Base-by-base conservation (phyloP, 2,797 vertebrate genomes). In the Toxotes lorentzi region DNA sequence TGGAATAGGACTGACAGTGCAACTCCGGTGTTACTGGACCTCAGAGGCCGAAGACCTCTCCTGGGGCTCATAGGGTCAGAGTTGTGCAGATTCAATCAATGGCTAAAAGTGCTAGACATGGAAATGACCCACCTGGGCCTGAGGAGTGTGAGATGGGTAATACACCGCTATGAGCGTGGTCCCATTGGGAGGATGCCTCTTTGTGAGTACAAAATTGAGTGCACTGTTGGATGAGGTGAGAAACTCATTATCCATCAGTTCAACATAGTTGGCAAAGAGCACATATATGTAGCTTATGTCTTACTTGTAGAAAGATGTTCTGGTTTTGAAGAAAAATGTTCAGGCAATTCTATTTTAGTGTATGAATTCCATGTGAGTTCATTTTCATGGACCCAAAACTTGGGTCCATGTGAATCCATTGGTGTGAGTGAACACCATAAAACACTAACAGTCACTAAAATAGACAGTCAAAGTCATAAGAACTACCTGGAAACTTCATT, bases 1-100 rank as follows among this genome's bases (percentile, higher is more conserved):
- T 80, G 65, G 70, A 85, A 69, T 70, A 53, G 69, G 56, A 87
- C 54, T 82, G 81, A 82, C 61, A 66, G 24, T 32, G 65, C 65
- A 84, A 35, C 66, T 76, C 68, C 80, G 71, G 38, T 73, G 51
- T 80, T 83, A 88, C 73, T 89, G 86, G 83, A 85, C 77, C 58
- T 65, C 72, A 63, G 70, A 79, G 61, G 68, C 69, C 61, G 41
- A 86, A 88, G 71, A 45, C 54, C 30, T 86, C 90, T 88, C 82
- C 23, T 68, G 90, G 79, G 91, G 60, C 86, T 81, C 69, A 50
- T 81, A 65, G 64, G 66, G 76, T 86, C 81, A 82, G 70, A 85
- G 81, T 64, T 74, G 75, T 63, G 66, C 70, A 82, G 67, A 90
- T 89, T 81, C 63, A 90, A 89, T 93, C 89, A 91, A 84, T 91